These are phyloP conservation scores for Chironomus tepperi DNA, from an alignment of 1,140 invertebrate species.

Conservation along the genomic window DNA sequence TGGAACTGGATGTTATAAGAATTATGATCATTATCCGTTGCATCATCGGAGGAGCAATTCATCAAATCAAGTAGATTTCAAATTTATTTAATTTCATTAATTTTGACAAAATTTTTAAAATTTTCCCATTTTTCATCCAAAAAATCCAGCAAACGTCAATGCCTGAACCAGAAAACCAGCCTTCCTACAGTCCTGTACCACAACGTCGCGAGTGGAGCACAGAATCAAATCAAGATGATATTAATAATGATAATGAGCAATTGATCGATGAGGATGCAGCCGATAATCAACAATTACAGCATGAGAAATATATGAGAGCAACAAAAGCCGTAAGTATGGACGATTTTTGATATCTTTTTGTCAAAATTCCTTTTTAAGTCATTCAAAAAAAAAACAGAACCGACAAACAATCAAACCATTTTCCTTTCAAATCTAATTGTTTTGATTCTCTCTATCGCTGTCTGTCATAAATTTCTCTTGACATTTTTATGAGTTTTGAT, in stretches of 20 bases:
- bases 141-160: background rate
- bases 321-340: slow-evolving; percentile 20
- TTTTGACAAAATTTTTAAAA: background rate
- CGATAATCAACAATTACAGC: background rate
- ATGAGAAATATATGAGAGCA: background rate
- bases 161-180: background rate
- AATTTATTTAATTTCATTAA: background rate
- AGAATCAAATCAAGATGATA: background rate
- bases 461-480: background rate
- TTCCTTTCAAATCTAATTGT: background rate
- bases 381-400: no score
- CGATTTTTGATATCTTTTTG: background rate
- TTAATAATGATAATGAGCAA: slow-evolving; percentile 5
- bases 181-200: background rate
- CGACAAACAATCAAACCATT: background rate
- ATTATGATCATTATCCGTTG: slow-evolving; percentile 65
- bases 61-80: slow-evolving; percentile 43
- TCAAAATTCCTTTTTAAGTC: no score
- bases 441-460: background rate
- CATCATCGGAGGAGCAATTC: slow-evolving; percentile 53
- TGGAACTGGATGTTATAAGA: slow-evolving; percentile 72
- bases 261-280: background rate
- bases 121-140: background rate
- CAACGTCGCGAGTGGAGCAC: background rate
- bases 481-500: no score